Evolutionary conservation across 1,140 invertebrate genomes (phyloP).

Genomic region (Danaus melanippus): DNA sequence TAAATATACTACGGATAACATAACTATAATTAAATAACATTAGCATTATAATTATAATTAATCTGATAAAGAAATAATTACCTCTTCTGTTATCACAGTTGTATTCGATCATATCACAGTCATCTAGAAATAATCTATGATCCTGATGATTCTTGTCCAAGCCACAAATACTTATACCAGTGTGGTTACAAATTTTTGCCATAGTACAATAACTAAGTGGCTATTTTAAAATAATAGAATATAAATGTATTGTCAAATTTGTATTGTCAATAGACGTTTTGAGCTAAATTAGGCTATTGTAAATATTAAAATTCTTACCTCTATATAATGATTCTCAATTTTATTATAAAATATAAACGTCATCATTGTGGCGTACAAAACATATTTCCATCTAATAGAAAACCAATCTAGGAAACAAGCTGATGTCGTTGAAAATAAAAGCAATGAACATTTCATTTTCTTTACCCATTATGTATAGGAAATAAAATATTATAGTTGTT

Average conservation of each 20-base stretch:
- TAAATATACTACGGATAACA: conserved; percentile 18
- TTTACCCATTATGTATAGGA: background rate
- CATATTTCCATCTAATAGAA: no score
- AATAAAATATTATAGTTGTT: background rate
- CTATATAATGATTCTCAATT: no score
- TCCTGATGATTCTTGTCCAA: conserved; percentile 16
- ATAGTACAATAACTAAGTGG: conserved; percentile 29
- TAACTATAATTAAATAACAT: background rate
- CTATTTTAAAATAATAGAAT: conserved; percentile 23
- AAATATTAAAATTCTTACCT: no score
- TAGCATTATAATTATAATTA: conserved; percentile 1
- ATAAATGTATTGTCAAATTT: background rate
- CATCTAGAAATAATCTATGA: conserved; percentile 34
- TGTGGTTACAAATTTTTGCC: conserved; percentile 42
- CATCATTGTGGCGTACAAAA: no score
- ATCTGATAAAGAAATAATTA: conserved; percentile 7
- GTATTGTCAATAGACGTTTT: no score
- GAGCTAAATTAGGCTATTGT: no score
- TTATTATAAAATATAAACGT: background rate
- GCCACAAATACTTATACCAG: conserved; percentile 33
- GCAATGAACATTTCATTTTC: no score
- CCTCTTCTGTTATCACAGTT: conserved; percentile 40
- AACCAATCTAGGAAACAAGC: no score
- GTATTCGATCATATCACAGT: conserved; percentile 43
- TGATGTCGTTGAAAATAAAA: no score